Evolutionary conservation across 2,888 invertebrate species (phyloP), one percentile per base, ranked within the genome.

Genomic region (Drosophila limbata): DNA sequence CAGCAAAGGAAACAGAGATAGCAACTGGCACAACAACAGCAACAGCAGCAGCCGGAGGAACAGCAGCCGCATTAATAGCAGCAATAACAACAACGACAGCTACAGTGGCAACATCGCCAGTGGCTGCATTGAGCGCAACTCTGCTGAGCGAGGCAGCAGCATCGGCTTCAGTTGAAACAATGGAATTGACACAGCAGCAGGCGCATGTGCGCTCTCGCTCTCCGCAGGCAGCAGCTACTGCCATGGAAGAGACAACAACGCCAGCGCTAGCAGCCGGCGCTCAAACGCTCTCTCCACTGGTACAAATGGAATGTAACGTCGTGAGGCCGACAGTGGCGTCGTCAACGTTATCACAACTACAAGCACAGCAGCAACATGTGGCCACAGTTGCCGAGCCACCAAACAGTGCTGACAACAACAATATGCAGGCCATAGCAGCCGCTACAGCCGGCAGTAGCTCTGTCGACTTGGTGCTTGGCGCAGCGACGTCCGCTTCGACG

Each of bases 151-250:
- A 88, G 57, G 80, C 76, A 19, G 79, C 88, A 4, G 73, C 79
- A 9, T 81, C 81, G 50, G 79, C 88, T 4, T 60, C 76, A 15
- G 83, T 79, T 21, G 88, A 79, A 55, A 83, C 82, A 62, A 35
- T 63, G 73, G 84, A 87, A 78, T 71, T 73, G 75, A 61, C 68
- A 70, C 79, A 80, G 57, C 80, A 77, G 61, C 79, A 84, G 57
- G 73, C 88, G 90, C 84, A 82, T 86, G 82, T 82, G 76, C 81
- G 73, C 69, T 80, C 79, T 60, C 71, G 83, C 69, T 77, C 90
- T 55, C 87, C 88, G 13, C 79, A 80, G 57, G 72, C 81, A 5
- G 75, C 75, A 11, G 51, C 67, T 6, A 68, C 65, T 11, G 72
- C 76, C 15, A 82, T 75, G 35, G 85, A 82, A 21, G 88, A 89